Base-by-base conservation (phyloP, 2,113 vertebrate genomes). In the Perccottus glenii region DNA sequence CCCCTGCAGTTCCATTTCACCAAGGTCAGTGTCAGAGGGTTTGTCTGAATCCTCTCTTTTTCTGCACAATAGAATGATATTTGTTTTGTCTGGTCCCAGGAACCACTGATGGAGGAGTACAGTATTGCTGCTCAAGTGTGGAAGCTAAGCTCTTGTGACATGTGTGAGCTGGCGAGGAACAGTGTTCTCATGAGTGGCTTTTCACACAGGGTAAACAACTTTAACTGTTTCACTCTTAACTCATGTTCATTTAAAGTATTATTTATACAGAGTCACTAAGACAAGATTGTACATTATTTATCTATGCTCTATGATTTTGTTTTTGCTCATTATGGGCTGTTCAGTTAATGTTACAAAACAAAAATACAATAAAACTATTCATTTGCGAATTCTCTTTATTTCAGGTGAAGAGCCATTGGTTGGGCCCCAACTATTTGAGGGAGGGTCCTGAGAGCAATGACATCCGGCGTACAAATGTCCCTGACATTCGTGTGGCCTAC, bases 151-250 rank as follows among this genome's bases (percentile, higher is more conserved):
- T 97, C 97, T 59, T 98, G 97, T 0, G 97, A 99, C 88, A 98
- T 99, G 97, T 99, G 97, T 3, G 97, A 98, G 86, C 93, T 99
- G 83, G 94, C 97, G 6, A 93, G 97, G 32, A 99, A 99, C 93
- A 99, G 97, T 0, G 97, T 99, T 64, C 93, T 99, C n/a, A 98
- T 98, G 97, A 98, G 97, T 0, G 97, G 97, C 61, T 98, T 98
- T 87, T 96, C 95, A 65, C 94, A 97, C 90, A 96, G 94, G 94
- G 96, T 98, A 86, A 81, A 63, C 3, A 40, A n/a, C 2, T 60
- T 55, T 44, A 40, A 15, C 11, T 12, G 11, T 6, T 50, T 50
- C 9, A 50, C 6, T 15, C 6, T 15, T 58, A 11, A 27, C 15
- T 11, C 3, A 10, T 16, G 33, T 11, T 33, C 1, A 3, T 36